A percentile compares a stretch with the other conserved stretches of the same genome.
Conservation (phyloP, 2,797 vertebrate species). For the Labroides dimidiatus region DNA sequence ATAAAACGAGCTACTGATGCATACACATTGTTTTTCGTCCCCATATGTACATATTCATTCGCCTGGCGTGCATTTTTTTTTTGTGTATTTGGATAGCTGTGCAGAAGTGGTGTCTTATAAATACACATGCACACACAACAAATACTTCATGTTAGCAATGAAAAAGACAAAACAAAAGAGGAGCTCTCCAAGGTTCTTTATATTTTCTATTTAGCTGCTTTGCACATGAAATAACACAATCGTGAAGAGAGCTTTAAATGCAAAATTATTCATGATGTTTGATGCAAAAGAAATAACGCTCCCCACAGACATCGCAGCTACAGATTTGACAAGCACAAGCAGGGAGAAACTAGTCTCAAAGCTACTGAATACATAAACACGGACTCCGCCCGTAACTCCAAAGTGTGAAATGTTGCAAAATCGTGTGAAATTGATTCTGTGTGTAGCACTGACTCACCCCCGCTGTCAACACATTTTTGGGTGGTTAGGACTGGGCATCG, state of each 20-base stretch:
- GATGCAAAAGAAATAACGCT: slow-evolving; percentile 30
- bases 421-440: slow-evolving; percentile 32
- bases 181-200: slow-evolving; percentile 11
- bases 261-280: slow-evolving; percentile 64
- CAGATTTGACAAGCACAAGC: slow-evolving; percentile 55
- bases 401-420: slow-evolving; percentile 5
- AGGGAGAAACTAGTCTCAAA: slow-evolving; percentile 41
- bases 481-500: not conserved
- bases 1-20: slow-evolving; percentile 44
- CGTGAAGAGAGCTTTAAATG: slow-evolving; percentile 32
- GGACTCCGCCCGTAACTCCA: slow-evolving; percentile 38
- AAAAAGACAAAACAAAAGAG: slow-evolving; percentile 30
- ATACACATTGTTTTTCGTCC: slow-evolving; percentile 1
- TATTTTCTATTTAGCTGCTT: slow-evolving; percentile 39
- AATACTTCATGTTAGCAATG: slow-evolving; percentile 13
- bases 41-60: slow-evolving; percentile 24
- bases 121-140: slow-evolving; percentile 3
- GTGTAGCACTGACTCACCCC: not conserved
- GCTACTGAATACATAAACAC: slow-evolving; percentile 39
- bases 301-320: slow-evolving; percentile 25
- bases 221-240: slow-evolving; percentile 35
- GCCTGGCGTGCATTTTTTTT: slow-evolving; percentile 9
- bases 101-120: slow-evolving; percentile 8
- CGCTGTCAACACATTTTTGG: not conserved
- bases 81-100: not conserved